Conservation (phyloP, 2,888 invertebrate genomes). For the Machimus rusticus region DNA sequence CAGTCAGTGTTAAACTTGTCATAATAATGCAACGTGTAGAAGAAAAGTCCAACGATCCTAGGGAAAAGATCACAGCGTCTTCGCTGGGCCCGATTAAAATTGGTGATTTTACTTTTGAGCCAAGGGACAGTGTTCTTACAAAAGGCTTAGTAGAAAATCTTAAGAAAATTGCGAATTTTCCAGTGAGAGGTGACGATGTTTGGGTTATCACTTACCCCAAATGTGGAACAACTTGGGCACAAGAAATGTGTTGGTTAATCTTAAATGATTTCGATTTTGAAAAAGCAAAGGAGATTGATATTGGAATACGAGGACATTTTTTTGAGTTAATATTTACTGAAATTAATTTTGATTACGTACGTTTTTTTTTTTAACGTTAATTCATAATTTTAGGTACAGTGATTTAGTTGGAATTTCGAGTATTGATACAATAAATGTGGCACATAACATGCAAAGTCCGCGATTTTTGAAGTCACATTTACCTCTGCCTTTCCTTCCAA, state of each 20-base stretch:
- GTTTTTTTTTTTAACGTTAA: too few species aligned
- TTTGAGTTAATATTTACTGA: slow-evolving; percentile 54
- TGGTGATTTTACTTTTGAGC: not conserved
- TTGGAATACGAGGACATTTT: slow-evolving; percentile 54
- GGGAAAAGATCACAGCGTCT: not conserved
- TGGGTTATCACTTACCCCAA: slow-evolving; percentile 59
- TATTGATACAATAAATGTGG: slow-evolving; percentile 26
- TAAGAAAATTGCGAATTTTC: slow-evolving; percentile 53
- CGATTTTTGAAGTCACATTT: slow-evolving; percentile 59
- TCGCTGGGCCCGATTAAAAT: not conserved
- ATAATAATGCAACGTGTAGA: not conserved
- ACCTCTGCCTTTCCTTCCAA: slow-evolving; percentile 56
- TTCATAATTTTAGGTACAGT: too few species aligned
- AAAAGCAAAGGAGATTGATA: slow-evolving; percentile 54
- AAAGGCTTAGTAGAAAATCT: not conserved
- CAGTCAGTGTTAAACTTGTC: too few species aligned
- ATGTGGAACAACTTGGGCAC: slow-evolving; percentile 61
- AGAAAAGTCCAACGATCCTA: not conserved
- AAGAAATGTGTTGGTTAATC: slow-evolving; percentile 60
- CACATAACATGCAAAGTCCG: slow-evolving; percentile 54
- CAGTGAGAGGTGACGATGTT: slow-evolving; percentile 58
- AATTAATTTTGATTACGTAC: too few species aligned
- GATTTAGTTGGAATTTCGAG: not conserved
- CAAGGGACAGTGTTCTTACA: not conserved
- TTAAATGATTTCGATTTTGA: slow-evolving; percentile 57